Conservation (phyloP, 1,140 invertebrate species). For the Platorchestia sp. region DNA sequence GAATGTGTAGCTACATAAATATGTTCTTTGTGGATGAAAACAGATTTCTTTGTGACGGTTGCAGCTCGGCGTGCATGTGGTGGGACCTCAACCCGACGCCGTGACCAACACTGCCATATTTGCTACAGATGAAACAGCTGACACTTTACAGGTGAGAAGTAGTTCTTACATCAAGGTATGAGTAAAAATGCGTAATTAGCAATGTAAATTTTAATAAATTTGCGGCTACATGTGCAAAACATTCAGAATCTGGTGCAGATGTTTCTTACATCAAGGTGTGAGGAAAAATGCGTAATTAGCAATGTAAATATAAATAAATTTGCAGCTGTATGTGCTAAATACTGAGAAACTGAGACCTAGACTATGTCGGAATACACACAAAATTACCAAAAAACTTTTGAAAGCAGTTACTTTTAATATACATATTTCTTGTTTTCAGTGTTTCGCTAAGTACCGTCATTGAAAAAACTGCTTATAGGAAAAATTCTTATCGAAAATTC, state of each 20-base stretch:
- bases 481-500: background rate
- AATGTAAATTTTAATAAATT: background rate
- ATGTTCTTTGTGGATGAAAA: no score
- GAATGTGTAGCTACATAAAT: no score
- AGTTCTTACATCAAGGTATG: background rate
- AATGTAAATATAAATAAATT: background rate
- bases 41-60: background rate
- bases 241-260: no score
- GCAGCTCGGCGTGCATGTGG: slow-evolving; percentile 27
- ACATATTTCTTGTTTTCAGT: background rate
- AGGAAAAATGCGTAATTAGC: background rate
- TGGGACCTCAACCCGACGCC: background rate
- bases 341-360: background rate
- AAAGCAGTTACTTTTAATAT: background rate
- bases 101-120: slow-evolving; percentile 28
- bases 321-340: background rate
- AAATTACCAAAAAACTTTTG: background rate
- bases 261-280: background rate
- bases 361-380: background rate
- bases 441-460: background rate
- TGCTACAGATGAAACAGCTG: slow-evolving; percentile 20
- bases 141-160: slow-evolving; percentile 15
- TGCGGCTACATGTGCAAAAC: background rate
- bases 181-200: background rate
- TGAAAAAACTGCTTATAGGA: background rate